Evolutionary conservation across 2,888 invertebrate genomes (phyloP), one percentile per base, ranked within the genome.

Genomic region (Meta bourneti): DNA sequence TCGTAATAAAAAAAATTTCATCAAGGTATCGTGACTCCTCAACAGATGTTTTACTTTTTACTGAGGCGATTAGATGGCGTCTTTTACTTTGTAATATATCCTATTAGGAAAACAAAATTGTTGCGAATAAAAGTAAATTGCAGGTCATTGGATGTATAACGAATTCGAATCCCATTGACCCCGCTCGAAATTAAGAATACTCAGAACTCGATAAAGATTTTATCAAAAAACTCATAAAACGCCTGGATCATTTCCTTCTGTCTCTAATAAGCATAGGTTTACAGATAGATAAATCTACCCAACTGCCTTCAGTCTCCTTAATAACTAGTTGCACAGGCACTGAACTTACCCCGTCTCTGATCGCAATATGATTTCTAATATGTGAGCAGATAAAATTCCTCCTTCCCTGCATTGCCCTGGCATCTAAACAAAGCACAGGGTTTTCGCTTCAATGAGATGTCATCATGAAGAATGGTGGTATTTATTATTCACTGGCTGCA

Each of bases 321-420:
- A 89, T 89, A 89, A 89, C 83, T 83, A 49, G 82, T 78, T 89
- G n/a, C 77, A 52, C 77, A 71, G 11, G 11, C 13, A 49, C 20
- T 74, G 61, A 84, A 61, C 74, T 48, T 48, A 61, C 34, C 75
- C 75, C 52, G 74, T 61, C 74, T 54, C 71, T n/a, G 8, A 84
- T 54, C 74, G 72, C 51, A 82, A 20, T 34, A 51, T 72, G 82
- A 82, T 52, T 72, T 72, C 82, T 82, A 72, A 72, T 72, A 19
- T 52, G 20, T n/a, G 19, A 82, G 20, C 82, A 69, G 52, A 82
- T 82, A 71, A 71, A 82, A 69, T 48, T 48, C n/a, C n/a, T n/a
- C n/a, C n/a, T n/a, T n/a, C 13, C 69, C 13, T 52, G 13, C 8
- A 49, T 49, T 61, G 71, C 48, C 20, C 16, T 54, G 84, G 52